These are phyloP conservation scores for Vireo griseus DNA, from an alignment of 2,797 vertebrate species.

Conservation along the genomic window DNA sequence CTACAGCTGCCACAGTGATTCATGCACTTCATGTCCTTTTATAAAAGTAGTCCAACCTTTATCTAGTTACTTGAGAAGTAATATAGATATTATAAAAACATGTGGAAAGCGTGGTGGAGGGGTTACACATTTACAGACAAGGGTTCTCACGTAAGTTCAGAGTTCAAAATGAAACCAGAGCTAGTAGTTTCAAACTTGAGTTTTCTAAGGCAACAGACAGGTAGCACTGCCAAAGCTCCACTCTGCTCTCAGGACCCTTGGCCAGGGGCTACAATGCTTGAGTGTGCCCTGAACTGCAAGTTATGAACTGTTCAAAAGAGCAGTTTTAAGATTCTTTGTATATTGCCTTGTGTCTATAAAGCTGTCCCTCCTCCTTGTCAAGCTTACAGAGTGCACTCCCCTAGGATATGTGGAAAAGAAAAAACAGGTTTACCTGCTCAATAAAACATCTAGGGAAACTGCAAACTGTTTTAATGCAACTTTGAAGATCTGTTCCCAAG, in stretches of 20 bases:
- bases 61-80: neutral
- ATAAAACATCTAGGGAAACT: neutral
- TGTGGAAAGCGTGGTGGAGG: rapidly evolving
- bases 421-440: neutral
- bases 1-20: neutral
- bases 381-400: neutral
- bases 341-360: neutral
- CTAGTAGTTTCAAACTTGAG: rapidly evolving
- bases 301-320: neutral
- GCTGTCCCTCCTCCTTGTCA: neutral
- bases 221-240: neutral
- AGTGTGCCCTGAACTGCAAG: neutral
- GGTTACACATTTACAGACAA: neutral
- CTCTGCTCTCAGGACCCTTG: neutral
- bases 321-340: neutral
- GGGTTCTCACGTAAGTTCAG: rapidly evolving
- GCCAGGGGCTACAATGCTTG: neutral
- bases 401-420: neutral
- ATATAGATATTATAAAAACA: neutral
- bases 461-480: neutral
- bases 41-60: neutral
- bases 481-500: neutral
- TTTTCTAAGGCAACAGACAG: neutral
- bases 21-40: neutral
- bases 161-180: neutral